Base-by-base conservation (phyloP, 2,113 vertebrate genomes). In the Chloebia gouldiae region DNA sequence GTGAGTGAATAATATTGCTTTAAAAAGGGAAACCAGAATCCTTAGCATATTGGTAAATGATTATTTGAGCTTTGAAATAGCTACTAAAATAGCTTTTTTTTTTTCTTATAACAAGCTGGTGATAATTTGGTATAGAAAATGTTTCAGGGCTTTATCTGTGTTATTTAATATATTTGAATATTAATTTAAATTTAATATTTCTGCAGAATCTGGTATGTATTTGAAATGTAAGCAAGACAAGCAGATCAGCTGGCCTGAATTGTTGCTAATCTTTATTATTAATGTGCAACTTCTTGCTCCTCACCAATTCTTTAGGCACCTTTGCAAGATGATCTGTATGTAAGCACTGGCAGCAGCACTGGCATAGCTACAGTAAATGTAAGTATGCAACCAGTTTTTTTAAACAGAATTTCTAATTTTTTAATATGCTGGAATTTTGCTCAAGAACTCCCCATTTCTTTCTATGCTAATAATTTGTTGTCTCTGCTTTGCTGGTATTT, bases 281-380 rank as follows among this genome's bases (percentile, higher is more conserved):
- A 19, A 23, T 35, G 24, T 54, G 5, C 0, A 24, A 44, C 5
- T 47, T 53, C 12, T 21, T 53, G 15, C 47, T 90, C 33, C 28
- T 88, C 51, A 7, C 57, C 56, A n/a, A 80, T 83, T 63, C 47
- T 91, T 63, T 33, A 98, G 98, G 89, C 88, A 11, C 96, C 97
- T 80, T 66, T 98, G 89, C 56, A 94, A 2, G 98, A 98, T 51
- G 97, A 98, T 89, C 95, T 99, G 4, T 92, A 95, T 1, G 90
- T 99, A 42, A 98, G 95, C 81, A 99, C 98, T 8, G 98, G 98
- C 37, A 97, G 95, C 30, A 98, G 98, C 92, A 97, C 35, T 24
- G 99, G 99, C 9, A 94, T 99, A 95, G 99, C 99, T 21, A 98
- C 97, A 15, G 98, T 99, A 45, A 98, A 98, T 90, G 99, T 99